A percentile compares a stretch with the other conserved stretches of the same genome.
These are phyloP conservation scores for Rhipidura dahli DNA, from an alignment of 2,113 vertebrate species.

Conservation along the genomic window DNA sequence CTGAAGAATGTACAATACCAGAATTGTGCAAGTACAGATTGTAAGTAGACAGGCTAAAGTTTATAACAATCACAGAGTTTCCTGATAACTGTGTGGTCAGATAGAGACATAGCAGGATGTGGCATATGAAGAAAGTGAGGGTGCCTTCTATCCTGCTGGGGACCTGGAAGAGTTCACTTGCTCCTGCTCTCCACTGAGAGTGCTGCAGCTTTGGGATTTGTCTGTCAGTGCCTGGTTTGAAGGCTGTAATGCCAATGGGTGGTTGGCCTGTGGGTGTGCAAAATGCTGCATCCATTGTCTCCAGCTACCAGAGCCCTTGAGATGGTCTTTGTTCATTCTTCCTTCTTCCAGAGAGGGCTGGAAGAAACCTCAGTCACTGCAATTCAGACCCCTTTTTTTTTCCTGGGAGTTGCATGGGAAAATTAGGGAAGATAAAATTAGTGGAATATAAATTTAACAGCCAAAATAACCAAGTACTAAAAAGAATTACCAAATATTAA, in stretches of 20 bases:
- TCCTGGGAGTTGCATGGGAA: not conserved
- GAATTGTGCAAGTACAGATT: too few species aligned
- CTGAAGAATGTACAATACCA: not conserved
- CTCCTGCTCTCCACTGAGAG: not conserved
- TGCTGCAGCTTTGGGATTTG: not conserved
- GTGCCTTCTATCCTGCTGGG: not conserved
- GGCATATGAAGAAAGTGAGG: not conserved
- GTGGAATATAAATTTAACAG: not conserved
- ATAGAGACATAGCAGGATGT: not conserved
- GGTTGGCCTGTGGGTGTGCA: not conserved
- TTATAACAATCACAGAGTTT: not conserved
- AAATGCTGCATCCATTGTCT: not conserved
- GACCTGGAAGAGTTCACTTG: not conserved
- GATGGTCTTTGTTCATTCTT: not conserved
- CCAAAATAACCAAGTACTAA: not conserved
- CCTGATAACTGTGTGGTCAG: not conserved
- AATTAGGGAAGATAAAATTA: not conserved
- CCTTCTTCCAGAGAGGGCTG: not conserved
- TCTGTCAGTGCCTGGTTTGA: not conserved
- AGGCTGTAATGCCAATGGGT: not conserved
- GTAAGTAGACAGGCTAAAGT: not conserved
- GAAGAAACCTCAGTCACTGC: not conserved
- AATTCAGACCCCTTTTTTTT: not conserved
- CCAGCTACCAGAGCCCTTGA: not conserved
- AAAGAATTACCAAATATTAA: rapidly evolving